Evolutionary conservation across 2,888 invertebrate genomes (phyloP), one percentile per base, ranked within the genome.

Genomic region (Mylabris sibirica): DNA sequence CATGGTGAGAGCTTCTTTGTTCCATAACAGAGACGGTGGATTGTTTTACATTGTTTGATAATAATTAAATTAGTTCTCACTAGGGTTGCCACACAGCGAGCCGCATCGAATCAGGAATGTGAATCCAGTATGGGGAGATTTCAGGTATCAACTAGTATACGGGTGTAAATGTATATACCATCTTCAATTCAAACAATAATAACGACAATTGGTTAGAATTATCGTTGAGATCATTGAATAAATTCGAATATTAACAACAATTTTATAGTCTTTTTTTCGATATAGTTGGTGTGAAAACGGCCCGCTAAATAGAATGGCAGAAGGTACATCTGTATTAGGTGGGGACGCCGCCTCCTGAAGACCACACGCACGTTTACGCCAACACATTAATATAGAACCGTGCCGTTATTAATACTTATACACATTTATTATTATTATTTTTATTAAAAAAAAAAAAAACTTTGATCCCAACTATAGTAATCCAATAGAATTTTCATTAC

Each of bases 341-440:
- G 81, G 79, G 79, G 76, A 80, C 77, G 78, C 80, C 79, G 79
- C 80, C 78, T 75, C 66, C 71, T 72, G 71, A 49, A 73, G 83
- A 83, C 83, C 83, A 83, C 83, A 83, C 83, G 82, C 83, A 81
- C 77, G 74, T 80, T 83, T 82, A 83, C 83, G 80, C 82, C 82
- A 81, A 82, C 82, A 82, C 83, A 83, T 83, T 83, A 83, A 83
- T 83, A 83, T 81, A 83, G 80, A 30, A 30, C 79, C 79, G 81
- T 82, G 82, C 83, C 81, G 81, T 82, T 83, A 83, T 83, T 83
- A 83, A 82, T 83, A 83, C 83, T 82, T 81, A 81, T 82, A 83
- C 80, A 83, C 80, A 35, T 26, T 38, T 38, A 35, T 38, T 12
- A 3, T 38, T 38, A 14, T 38, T 38, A 14, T 44, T 44, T 4